Percentiles rank a stretch among this genome's conserved stretches.
Evolutionary conservation across 2,888 invertebrate species (phyloP).

Genomic region (Anodontia alba): DNA sequence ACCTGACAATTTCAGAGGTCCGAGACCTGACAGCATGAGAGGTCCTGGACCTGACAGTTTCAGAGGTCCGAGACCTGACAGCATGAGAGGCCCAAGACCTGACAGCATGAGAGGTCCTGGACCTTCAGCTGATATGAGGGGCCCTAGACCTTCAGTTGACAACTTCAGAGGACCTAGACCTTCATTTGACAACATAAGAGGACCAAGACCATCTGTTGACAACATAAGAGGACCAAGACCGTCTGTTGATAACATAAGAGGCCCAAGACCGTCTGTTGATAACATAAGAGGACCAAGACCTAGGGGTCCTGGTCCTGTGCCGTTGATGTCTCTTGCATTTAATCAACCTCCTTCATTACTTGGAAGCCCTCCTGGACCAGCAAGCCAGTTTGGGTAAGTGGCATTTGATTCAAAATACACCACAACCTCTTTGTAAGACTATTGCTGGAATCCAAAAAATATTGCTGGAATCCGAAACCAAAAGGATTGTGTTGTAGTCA

Average conservation of each 20-base stretch:
- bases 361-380: neutral
- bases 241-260: neutral
- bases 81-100: neutral
- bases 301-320: constrained; percentile 11
- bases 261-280: neutral
- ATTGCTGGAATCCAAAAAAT: too few species aligned
- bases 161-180: neutral
- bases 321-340: constrained; percentile 45
- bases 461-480: too few species aligned
- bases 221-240: neutral
- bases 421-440: too few species aligned
- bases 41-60: neutral
- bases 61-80: neutral
- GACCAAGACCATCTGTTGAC: neutral
- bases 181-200: neutral
- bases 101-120: constrained; percentile 2
- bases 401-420: too few species aligned
- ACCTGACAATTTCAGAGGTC: neutral
- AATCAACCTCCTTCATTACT: constrained; percentile 24
- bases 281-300: neutral
- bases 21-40: neutral
- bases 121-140: neutral
- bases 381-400: neutral
- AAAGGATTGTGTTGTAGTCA: too few species aligned
- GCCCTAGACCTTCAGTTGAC: neutral